These are phyloP conservation scores for Eretmochelys imbricata DNA, from an alignment of 2,113 vertebrate genomes.

Conservation along the genomic window DNA sequence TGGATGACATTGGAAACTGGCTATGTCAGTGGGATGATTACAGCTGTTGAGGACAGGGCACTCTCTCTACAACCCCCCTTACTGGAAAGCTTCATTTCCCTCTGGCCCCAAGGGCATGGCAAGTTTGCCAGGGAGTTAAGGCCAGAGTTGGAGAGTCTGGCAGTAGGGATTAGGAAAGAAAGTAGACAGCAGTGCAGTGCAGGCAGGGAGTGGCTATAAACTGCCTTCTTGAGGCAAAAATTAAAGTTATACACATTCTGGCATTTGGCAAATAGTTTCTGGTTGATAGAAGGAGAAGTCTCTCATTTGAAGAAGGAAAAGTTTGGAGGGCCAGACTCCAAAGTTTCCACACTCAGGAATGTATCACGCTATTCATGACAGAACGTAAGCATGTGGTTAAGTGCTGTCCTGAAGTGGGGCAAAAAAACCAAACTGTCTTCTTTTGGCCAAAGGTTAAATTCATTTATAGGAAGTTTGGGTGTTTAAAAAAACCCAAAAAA, in stretches of 20 bases:
- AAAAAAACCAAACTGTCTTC: constrained; percentile 29
- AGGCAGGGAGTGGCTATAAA: constrained; percentile 8
- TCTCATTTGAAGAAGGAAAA: neutral
- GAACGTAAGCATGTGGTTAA: neutral
- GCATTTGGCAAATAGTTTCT: constrained; percentile 23
- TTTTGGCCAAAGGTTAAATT: constrained; percentile 25
- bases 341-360: constrained; percentile 54
- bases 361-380: neutral
- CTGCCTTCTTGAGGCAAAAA: constrained; percentile 15
- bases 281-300: neutral
- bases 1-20: neutral
- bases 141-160: constrained; percentile 25
- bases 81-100: neutral
- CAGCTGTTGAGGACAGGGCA: neutral
- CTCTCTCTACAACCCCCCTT: neutral
- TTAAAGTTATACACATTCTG: constrained; percentile 21
- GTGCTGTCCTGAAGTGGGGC: constrained; percentile 37
- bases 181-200: neutral
- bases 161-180: neutral
- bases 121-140: constrained; percentile 14
- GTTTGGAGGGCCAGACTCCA: constrained; percentile 43
- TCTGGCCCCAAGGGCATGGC: neutral
- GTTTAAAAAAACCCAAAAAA: neutral
- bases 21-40: neutral
- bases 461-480: constrained; percentile 16